Evolutionary conservation across 1,140 invertebrate genomes (phyloP), one percentile per base, ranked within the genome.

Genomic region (Drosophila novamexicana): DNA sequence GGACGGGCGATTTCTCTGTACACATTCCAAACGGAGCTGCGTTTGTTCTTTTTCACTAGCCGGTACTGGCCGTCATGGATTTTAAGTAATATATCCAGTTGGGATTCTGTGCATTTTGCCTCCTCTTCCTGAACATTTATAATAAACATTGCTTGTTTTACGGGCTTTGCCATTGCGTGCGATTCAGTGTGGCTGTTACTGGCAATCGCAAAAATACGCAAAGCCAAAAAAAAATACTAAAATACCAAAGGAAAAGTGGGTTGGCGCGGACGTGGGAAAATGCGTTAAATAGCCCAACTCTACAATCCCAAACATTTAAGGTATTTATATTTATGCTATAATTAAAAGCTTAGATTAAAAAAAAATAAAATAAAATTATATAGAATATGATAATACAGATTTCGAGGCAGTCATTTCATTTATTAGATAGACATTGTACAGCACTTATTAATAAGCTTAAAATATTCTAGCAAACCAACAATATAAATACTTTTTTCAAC

Each of bases 11-110:
- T 83, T n/a, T 79, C 83, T 0, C 84, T 57, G 40, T 69, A 86
- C 0, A 86, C 66, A 8, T 80, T 66, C 83, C 83, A 86, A 10
- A 88, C 77, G 0, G 76, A 68, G 52, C 77, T 88, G 7, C 72
- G 63, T 7, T 77, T 66, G 2, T 79, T 47, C 29, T 69, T 67
- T 12, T 69, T 68, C 0, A 80, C 66, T 8, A 86, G 49, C 7
- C 40, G 52, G 18, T 86, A 86, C 3, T 83, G 79, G 7, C 77
- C 68, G 5, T 52, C 47, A 7, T 73, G 37, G 12, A 88, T 76
- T 65, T 86, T 86, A 2, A 42, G 12, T 16, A 79, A 14, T 37
- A 86, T 75, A 14, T 71, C 77, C 6, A 22, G 14, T 8, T 39
- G 57, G 7, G 78, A 44, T 62, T 84, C 82, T n/a, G 52, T 67